phyloP scores from a whole-genome alignment of 2,113 vertebrate species.

The Spilogale gracilis region DNA sequence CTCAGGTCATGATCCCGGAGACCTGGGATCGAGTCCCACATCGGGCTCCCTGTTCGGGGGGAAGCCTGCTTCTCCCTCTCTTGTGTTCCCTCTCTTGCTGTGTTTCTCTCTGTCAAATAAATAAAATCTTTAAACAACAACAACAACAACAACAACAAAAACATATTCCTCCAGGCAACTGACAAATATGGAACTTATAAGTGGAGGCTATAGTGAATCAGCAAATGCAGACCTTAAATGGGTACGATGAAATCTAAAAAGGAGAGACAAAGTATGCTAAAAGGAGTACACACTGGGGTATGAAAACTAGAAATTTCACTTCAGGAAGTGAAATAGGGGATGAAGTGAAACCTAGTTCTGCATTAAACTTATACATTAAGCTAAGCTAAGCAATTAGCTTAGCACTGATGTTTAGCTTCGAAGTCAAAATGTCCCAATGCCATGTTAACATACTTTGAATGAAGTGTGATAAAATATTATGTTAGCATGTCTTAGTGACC shows the following conservation, averaged over 20 bases:
- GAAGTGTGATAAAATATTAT: neutral
- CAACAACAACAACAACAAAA: neutral
- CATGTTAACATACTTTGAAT: neutral
- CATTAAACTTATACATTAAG: neutral
- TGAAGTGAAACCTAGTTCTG: too few species aligned
- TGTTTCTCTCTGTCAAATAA: too few species aligned
- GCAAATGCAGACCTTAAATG: neutral
- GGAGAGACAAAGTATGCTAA: neutral
- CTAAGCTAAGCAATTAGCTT: neutral
- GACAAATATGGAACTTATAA: neutral
- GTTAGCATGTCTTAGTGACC: neutral
- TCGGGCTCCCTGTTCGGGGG: too few species aligned
- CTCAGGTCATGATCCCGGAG: too few species aligned
- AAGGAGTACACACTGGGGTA: fast-evolving
- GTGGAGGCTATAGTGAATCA: neutral
- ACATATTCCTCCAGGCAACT: neutral
- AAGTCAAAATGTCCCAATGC: neutral
- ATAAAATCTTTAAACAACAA: neutral
- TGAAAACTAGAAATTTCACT: neutral
- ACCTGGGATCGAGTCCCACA: too few species aligned
- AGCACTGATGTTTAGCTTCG: neutral
- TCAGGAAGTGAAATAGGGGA: neutral
- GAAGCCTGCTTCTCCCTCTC: too few species aligned
- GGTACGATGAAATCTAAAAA: neutral
- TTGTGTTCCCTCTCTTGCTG: too few species aligned